phyloP scores from a whole-genome alignment of 2,113 vertebrate species.

The Merops nubicus region DNA sequence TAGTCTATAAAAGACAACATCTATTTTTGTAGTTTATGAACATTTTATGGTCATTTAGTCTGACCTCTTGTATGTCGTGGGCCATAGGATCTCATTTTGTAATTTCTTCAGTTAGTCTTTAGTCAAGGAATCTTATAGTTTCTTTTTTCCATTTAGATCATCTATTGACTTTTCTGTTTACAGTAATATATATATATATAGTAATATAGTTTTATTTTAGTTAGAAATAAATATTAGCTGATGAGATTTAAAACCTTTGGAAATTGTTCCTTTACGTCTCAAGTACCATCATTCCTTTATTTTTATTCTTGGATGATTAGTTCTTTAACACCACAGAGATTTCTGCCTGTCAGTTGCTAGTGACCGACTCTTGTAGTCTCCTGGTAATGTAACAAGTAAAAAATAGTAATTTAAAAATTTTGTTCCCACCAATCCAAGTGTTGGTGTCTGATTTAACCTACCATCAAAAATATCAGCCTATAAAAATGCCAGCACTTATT shows the following conservation, averaged over 20 bases:
- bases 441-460: fast-evolving
- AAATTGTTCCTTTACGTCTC: not conserved
- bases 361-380: not conserved
- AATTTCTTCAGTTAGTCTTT: not conserved
- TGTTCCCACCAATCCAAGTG: not conserved
- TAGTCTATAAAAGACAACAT: not conserved
- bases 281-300: not conserved
- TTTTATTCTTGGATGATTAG: not conserved
- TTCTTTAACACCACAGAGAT: not conserved
- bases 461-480: not conserved
- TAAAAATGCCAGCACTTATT: not conserved
- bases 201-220: not conserved
- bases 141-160: not conserved
- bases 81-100: not conserved
- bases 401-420: not conserved
- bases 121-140: not conserved
- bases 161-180: not conserved
- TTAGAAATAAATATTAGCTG: not conserved
- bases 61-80: not conserved
- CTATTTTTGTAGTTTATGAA: not conserved
- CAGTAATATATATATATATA: no score
- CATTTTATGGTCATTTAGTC: not conserved
- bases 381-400: not conserved
- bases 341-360: not conserved
- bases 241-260: not conserved